Base-by-base conservation (phyloP, 2,888 invertebrate genomes). In the Acrocyrtus sp. region DNA sequence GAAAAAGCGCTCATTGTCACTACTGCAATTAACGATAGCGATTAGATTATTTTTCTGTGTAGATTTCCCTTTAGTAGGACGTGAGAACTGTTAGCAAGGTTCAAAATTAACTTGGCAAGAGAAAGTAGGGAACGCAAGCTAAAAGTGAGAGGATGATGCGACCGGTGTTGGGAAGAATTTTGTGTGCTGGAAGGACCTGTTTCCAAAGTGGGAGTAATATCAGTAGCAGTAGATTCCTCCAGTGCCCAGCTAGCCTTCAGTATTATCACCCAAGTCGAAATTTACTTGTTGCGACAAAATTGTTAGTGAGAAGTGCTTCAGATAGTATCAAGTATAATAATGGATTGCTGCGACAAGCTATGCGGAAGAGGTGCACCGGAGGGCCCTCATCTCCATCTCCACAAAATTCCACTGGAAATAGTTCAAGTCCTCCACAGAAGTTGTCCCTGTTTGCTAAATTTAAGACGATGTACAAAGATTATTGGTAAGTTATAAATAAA, bases 401-500 rank as follows among this genome's bases (percentile, higher is more conserved):
- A 2, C 15, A 47, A 15, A 43, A 24, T 27, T 12, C 70, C 1
- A 1, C 53, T 0, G 27, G 39, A 17, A 19, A 54, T 1, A 39
- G 19, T 3, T n/a, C 22, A 1, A 17, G 6, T 22, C 3, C 22
- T 0, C 58, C 74, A 61, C 60, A 85, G 79, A 88, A 92, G 83
- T 83, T 86, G 80, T 88, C 90, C 0, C 83, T 96, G 2, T 90
- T 94, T 82, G 89, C 92, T 81, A 90, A 89, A 82, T 95, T 98
- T 85, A 96, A 95, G 84, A 87, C 91, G 82, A 93, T 97, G 91
- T 94, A 94, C 83, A 92, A 92, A 84, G 92, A 96, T 83, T 98
- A 98, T 85, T 98, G 98, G 78, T 76, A 69, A 57, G 67, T 51
- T 39, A 15, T 26, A 15, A 4, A 21, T 5, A 21, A 56, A 41